Percentiles rank a stretch among this genome's conserved stretches.
phyloP scores from a whole-genome alignment of 2,888 invertebrate species.

The Lamellibrachia satsuma region DNA sequence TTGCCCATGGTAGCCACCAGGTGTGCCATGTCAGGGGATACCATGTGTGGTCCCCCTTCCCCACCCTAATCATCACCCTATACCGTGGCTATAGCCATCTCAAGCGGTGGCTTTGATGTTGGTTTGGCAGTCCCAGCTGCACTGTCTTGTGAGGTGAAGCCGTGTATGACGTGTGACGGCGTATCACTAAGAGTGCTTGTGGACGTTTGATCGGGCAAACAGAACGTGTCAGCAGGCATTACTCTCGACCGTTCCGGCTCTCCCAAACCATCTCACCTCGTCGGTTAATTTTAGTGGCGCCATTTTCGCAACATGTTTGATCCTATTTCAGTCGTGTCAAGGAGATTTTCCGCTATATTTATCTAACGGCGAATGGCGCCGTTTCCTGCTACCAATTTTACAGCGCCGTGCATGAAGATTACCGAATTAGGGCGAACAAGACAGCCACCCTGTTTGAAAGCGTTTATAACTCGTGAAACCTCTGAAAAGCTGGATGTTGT shows the following conservation, averaged over 20 bases:
- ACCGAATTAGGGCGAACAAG: background rate
- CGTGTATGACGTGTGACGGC: background rate
- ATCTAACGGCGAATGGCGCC: background rate
- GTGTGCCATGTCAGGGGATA: background rate
- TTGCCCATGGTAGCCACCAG: background rate
- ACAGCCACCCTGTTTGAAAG: background rate
- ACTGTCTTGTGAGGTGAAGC: background rate
- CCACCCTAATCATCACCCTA: background rate
- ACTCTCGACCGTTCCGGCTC: background rate
- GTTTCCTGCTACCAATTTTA: background rate
- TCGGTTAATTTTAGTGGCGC: constrained; percentile 17
- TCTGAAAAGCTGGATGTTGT: background rate
- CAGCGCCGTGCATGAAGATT: background rate
- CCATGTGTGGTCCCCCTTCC: background rate
- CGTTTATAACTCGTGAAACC: background rate
- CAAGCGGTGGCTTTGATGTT: background rate
- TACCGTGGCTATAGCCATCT: background rate
- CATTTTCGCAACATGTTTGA: background rate
- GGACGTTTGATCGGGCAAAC: background rate
- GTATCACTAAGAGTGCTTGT: background rate
- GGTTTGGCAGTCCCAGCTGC: background rate
- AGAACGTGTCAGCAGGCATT: background rate
- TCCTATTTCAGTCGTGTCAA: background rate
- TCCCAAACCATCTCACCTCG: background rate
- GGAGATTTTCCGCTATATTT: background rate